Conservation (phyloP, 2,113 vertebrate species). For the Parotia lawesii region DNA sequence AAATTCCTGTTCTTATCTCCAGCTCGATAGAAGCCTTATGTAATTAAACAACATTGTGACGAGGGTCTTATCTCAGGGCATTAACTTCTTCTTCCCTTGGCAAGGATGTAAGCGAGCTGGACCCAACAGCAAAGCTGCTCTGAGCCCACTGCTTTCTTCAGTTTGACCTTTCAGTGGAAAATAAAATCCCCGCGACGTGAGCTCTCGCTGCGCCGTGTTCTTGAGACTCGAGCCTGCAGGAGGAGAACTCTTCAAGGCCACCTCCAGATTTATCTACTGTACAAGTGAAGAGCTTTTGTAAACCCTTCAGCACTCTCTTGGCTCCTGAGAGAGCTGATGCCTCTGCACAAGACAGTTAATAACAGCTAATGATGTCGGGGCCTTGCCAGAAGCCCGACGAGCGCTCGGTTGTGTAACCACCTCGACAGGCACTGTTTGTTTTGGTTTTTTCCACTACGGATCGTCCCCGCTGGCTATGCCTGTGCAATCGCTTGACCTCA, state of each 20-base stretch:
- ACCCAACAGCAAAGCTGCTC: neutral
- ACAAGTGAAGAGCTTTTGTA: neutral
- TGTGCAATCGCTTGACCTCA: conserved; percentile 16
- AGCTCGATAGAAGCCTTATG: conserved; percentile 31
- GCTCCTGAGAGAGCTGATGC: neutral
- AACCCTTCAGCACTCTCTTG: conserved; percentile 10
- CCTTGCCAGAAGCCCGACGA: neutral
- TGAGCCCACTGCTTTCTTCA: neutral
- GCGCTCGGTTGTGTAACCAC: neutral
- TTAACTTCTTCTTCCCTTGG: conserved; percentile 52
- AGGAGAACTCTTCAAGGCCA: neutral
- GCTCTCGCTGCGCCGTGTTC: neutral
- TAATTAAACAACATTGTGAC: conserved; percentile 60
- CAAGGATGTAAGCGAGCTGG: conserved; percentile 27
- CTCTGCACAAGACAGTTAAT: conserved; percentile 24
- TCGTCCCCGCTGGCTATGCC: neutral
- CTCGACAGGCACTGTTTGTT: conserved; percentile 2
- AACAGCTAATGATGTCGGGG: neutral
- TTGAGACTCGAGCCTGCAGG: neutral
- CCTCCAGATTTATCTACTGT: neutral
- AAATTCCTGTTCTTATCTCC: conserved; percentile 69
- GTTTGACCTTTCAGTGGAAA: conserved; percentile 1
- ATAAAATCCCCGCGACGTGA: neutral
- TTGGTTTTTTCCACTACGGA: conserved; percentile 21
- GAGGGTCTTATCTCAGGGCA: conserved; percentile 61